Conservation (phyloP, 53 echinoderm and acorn worm genomes). For the Paelopatides confundens region DNA sequence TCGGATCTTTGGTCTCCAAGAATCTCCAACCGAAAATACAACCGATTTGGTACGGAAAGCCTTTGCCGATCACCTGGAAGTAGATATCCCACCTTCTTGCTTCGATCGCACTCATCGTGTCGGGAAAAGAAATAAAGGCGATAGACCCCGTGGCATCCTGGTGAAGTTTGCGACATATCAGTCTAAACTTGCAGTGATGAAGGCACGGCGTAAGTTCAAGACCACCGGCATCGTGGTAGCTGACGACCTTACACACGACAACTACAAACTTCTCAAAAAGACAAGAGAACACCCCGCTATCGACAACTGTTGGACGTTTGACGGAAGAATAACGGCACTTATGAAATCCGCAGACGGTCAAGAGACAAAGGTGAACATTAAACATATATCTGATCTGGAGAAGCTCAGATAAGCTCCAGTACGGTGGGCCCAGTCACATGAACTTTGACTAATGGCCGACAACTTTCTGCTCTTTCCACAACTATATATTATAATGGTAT, state of each 20-base stretch:
- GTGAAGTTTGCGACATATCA: not conserved
- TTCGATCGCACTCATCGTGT: not conserved
- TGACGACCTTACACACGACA: not conserved
- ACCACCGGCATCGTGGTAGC: not conserved
- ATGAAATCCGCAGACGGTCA: not conserved
- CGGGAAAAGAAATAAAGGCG: not conserved
- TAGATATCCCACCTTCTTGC: not conserved
- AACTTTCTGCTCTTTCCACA: too few species aligned
- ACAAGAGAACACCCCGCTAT: not conserved
- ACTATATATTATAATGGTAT: too few species aligned
- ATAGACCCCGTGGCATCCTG: not conserved
- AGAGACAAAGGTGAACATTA: not conserved
- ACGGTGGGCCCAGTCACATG: too few species aligned
- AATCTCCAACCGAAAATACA: not conserved
- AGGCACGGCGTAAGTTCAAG: not conserved
- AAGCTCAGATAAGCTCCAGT: too few species aligned
- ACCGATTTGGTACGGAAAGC: not conserved
- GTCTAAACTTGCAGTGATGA: not conserved
- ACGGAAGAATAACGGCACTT: not conserved
- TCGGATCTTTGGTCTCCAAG: not conserved
- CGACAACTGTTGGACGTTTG: constrained; percentile 1
- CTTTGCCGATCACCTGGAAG: not conserved
- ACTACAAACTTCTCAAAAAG: not conserved
- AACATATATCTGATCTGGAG: not conserved
- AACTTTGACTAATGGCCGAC: too few species aligned